These are phyloP conservation scores for Athalia rosae DNA, from an alignment of 2,888 invertebrate species.

Conservation along the genomic window DNA sequence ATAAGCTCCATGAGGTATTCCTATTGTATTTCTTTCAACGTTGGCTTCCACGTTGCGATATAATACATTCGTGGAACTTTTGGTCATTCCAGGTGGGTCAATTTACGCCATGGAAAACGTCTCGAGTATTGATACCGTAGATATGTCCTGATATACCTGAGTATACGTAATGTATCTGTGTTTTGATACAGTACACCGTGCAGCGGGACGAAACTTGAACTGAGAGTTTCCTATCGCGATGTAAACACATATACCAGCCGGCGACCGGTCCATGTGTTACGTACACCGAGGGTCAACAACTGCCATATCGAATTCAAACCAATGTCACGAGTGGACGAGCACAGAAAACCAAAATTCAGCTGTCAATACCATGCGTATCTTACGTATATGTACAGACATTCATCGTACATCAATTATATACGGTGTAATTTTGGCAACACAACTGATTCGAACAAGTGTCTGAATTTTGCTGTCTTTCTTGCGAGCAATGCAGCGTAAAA, in stretches of 20 bases:
- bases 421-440: no score
- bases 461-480: no score
- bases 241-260: not conserved
- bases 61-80: constrained; percentile 2
- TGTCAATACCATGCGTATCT: no score
- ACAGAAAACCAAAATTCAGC: constrained; percentile 3
- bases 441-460: no score
- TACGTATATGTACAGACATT: no score
- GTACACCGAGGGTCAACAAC: not conserved
- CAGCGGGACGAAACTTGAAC: no score
- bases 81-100: not conserved
- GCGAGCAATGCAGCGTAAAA: no score
- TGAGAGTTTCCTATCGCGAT: not conserved
- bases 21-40: not conserved
- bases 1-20: no score
- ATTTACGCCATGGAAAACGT: constrained; percentile 32
- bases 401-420: no score
- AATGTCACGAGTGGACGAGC: not conserved
- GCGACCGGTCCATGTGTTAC: not conserved
- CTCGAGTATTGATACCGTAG: constrained; percentile 16
- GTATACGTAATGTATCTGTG: not conserved
- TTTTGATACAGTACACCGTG: no score
- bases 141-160: constrained; percentile 15
- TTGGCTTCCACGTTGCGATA: constrained; percentile 1
- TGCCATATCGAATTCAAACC: not conserved